These are phyloP conservation scores for Drosophila merina DNA, from an alignment of 2,888 invertebrate genomes.

Conservation along the genomic window DNA sequence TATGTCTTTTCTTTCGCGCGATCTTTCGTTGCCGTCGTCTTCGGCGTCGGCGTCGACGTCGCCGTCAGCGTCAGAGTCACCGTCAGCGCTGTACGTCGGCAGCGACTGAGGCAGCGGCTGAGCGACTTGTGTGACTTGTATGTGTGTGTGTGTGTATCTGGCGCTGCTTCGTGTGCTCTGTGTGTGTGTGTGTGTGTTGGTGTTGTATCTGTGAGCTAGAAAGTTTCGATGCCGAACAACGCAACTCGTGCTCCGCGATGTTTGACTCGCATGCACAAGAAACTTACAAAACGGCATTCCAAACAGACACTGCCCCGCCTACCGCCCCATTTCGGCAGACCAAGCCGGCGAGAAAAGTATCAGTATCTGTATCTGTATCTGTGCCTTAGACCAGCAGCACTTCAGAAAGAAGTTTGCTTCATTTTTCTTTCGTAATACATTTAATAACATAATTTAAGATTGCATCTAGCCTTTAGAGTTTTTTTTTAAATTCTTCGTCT, in stretches of 20 bases:
- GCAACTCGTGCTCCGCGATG: constrained; percentile 52
- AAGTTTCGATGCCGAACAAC: constrained; percentile 66
- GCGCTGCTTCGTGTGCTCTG: constrained; percentile 20
- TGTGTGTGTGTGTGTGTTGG: constrained; percentile 31
- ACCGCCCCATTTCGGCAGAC: constrained; percentile 6
- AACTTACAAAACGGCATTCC: constrained; percentile 83
- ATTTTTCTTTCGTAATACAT: not conserved
- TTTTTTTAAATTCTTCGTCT: constrained; percentile 3
- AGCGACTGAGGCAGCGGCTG: constrained; percentile 3
- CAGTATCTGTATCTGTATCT: constrained; percentile 57
- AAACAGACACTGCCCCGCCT: constrained; percentile 43
- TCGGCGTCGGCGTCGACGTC: constrained; percentile 24
- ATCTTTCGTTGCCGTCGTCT: constrained; percentile 13
- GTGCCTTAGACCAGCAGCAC: constrained; percentile 23
- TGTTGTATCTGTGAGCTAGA: constrained; percentile 48
- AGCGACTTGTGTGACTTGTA: too few relatives aligned
- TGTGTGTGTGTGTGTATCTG: constrained; percentile 31
- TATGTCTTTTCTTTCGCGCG: constrained; percentile 36
- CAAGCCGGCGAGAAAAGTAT: constrained; percentile 56
- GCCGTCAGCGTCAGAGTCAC: constrained; percentile 1
- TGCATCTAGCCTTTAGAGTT: constrained; percentile 6
- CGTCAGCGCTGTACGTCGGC: constrained; percentile 14
- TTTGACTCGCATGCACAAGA: constrained; percentile 72
- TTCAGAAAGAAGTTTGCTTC: not conserved
- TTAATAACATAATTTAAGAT: constrained; percentile 2